phyloP scores from a whole-genome alignment of 1,140 invertebrate species.

The Drosophila suzukii region DNA sequence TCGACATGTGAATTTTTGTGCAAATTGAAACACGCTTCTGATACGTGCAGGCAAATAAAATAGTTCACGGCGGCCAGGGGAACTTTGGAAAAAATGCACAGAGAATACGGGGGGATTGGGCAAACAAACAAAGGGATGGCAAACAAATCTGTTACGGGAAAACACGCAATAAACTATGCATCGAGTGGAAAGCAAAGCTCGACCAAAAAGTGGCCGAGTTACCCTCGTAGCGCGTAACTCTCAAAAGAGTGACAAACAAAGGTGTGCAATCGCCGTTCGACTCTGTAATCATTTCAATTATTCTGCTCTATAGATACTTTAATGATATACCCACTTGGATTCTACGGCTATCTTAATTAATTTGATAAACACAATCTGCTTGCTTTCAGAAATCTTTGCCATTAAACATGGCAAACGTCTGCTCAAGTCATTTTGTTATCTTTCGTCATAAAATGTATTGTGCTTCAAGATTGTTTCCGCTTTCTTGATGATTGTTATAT shows the following conservation, averaged over 20 bases:
- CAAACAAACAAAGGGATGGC: slow-evolving; percentile 70
- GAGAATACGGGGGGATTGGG: slow-evolving; percentile 7
- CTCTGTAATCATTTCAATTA: slow-evolving; percentile 35
- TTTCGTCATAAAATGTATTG: background rate
- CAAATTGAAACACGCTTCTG: slow-evolving; percentile 77
- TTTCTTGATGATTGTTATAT: background rate
- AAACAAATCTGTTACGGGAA: slow-evolving; percentile 71
- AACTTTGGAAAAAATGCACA: slow-evolving; percentile 7
- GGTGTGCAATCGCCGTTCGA: slow-evolving; percentile 4
- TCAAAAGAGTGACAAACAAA: slow-evolving; percentile 15
- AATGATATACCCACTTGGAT: slow-evolving; percentile 6
- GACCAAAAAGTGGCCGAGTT: slow-evolving; percentile 14
- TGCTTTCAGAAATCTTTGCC: background rate
- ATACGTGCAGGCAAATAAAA: slow-evolving; percentile 72
- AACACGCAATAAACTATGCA: slow-evolving; percentile 76
- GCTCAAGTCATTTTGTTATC: slow-evolving; percentile 1
- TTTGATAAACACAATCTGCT: slow-evolving; percentile 23
- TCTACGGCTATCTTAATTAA: slow-evolving; percentile 20
- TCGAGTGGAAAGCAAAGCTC: slow-evolving; percentile 24
- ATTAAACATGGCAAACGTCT: background rate
- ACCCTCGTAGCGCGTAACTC: slow-evolving; percentile 14
- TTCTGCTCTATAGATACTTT: slow-evolving; percentile 7
- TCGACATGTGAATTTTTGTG: slow-evolving; percentile 77
- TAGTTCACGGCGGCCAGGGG: slow-evolving; percentile 17
- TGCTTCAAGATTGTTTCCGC: background rate